phyloP scores from a whole-genome alignment of 2,113 vertebrate genomes.

The Leiothrix lutea region DNA sequence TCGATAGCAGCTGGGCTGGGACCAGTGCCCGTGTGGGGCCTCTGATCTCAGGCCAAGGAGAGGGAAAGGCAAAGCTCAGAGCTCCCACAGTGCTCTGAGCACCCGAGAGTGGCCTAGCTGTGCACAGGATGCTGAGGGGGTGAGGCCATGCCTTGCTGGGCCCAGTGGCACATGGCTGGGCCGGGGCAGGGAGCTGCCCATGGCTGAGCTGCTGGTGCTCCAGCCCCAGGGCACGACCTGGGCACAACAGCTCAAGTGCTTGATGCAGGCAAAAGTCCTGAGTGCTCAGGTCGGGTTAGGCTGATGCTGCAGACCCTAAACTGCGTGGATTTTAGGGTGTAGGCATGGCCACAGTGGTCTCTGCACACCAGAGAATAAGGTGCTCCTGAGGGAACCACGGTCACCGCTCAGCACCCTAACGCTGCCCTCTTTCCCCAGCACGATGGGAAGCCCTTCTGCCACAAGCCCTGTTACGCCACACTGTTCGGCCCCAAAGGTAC shows the following conservation, averaged over 20 bases:
- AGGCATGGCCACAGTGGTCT: not conserved
- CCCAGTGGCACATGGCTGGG: accelerated
- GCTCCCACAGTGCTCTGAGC: not conserved
- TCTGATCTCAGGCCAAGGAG: not conserved
- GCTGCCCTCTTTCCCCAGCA: conserved; percentile 76
- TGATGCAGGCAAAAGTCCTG: accelerated
- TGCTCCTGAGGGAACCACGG: accelerated
- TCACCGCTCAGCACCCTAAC: accelerated
- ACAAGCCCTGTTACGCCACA: conserved; percentile 94
- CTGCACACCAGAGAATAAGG: not conserved
- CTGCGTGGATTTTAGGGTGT: not conserved
- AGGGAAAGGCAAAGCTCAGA: not conserved
- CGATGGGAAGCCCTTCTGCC: conserved; percentile 92
- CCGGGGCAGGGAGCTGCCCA: accelerated
- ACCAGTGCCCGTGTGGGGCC: accelerated
- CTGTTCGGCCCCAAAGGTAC: conserved; percentile 95
- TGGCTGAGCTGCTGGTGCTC: not conserved
- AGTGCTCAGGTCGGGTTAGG: accelerated
- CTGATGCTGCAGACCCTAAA: accelerated
- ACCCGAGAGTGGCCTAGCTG: not conserved
- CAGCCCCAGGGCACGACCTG: accelerated
- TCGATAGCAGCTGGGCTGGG: not conserved
- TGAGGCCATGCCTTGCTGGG: not conserved
- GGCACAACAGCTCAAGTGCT: accelerated
- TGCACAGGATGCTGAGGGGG: not conserved